These are phyloP conservation scores for Drosophila malerkotliana DNA, from an alignment of 1,140 invertebrate species.

Conservation along the genomic window DNA sequence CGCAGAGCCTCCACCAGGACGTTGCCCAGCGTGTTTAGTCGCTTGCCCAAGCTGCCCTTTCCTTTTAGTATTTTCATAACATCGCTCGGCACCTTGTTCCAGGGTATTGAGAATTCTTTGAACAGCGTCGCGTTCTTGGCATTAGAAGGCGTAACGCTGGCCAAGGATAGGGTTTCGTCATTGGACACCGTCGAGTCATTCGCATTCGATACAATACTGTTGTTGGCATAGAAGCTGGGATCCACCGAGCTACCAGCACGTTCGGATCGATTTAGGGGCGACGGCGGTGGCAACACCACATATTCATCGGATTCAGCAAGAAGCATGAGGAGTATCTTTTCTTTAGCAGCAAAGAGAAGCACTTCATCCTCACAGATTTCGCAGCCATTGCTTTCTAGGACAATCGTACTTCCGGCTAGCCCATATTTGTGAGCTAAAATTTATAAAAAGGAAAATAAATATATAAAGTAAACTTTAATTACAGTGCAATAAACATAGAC, in stretches of 20 bases:
- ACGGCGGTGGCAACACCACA: constrained; percentile 65
- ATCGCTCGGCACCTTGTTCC: constrained; percentile 67
- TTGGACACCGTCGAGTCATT: constrained; percentile 73
- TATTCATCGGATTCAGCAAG: constrained; percentile 65
- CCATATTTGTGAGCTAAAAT: constrained; percentile 67
- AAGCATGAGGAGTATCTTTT: constrained; percentile 69
- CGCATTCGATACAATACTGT: constrained; percentile 63
- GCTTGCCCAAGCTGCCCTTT: constrained; percentile 63
- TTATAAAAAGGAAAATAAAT: background rate
- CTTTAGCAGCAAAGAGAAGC: constrained; percentile 65
- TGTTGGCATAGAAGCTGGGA: constrained; percentile 66
- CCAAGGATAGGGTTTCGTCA: constrained; percentile 65
- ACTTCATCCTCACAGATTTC: constrained; percentile 74
- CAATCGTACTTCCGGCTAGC: constrained; percentile 61
- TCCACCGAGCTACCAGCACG: constrained; percentile 69
- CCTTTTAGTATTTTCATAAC: constrained; percentile 67
- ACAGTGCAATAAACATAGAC: too few relatives aligned
- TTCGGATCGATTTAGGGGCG: constrained; percentile 66
- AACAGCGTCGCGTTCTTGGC: constrained; percentile 59
- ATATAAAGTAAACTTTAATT: too few relatives aligned
- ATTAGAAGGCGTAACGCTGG: constrained; percentile 64
- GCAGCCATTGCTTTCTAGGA: constrained; percentile 70
- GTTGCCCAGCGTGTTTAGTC: constrained; percentile 64
- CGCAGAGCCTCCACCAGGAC: constrained; percentile 63
- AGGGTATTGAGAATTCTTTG: constrained; percentile 72